Evolutionary conservation across 2,113 vertebrate genomes (phyloP), one percentile per base, ranked within the genome.

Genomic region (Plectropomus leopardus): DNA sequence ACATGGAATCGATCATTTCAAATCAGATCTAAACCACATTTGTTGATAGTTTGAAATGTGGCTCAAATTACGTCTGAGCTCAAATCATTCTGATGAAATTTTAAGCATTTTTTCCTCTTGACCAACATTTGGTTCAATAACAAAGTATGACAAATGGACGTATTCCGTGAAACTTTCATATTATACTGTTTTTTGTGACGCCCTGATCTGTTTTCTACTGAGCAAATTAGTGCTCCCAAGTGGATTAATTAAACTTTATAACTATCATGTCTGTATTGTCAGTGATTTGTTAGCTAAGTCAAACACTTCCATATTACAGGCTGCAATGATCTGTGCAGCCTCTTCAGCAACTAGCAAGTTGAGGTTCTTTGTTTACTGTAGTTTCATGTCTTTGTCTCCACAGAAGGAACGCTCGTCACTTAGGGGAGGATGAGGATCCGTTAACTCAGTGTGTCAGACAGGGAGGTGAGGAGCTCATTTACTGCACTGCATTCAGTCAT

Each of bases 381-480:
- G 51, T 70, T 32, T 26, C 2, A 34, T 64, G 40, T n/a, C 3
- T 66, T 66, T 57, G 44, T 73, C 13, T 81, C 28, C 47, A 23
- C 80, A 96, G 95, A 89, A 94, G 95, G 91, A 96, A 95, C 36
- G 91, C 94, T 57, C 92, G 95, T 71, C 95, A 96, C 82, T 92
- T 93, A 32, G 94, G 92, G 16, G 93, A 94, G 66, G 93, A 93
- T 0, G 92, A 93, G 58, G 94, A 96, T 80, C 95, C 94, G 1
- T 80, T 96, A 40, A 96, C 90, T 61, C 94, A 96, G 64, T 96
- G 95, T 87, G 93, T 95, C 74, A 87, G 93, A 83, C 95, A 95
- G 45, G 95, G 95, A 95, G 95, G 95, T 96, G 77, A 94, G 94
- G 9, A 84, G 21, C 6, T 40, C 36, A 40, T 36, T 34, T 40